Base-by-base conservation (phyloP, 2,113 vertebrate species). In the Chaetops frenatus region DNA sequence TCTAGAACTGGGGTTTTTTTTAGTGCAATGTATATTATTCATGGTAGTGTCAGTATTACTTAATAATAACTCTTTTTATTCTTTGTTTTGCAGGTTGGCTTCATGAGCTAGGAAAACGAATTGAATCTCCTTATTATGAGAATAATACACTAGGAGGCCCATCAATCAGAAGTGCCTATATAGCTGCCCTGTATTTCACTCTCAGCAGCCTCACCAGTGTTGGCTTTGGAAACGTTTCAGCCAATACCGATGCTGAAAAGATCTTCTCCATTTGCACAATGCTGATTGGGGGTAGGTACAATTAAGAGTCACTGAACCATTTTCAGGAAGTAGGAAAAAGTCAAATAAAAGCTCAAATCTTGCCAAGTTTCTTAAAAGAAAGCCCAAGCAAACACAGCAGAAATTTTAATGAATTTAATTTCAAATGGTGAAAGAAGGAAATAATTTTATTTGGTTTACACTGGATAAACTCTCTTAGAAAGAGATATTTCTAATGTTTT, bases 221-320 rank as follows among this genome's bases (percentile, higher is more conserved):
- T 86, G 99, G 99, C 15, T 99, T 99, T 57, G 99, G 99, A 89
- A 99, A 99, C 12, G 99, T 99, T 84, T 99, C 99, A 4, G 99
- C 99, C 92, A 99, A 99, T 86, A 99, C 99, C 0, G 99, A 99
- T 42, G 98, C 98, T 3, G 99, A 99, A 94, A 99, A 99, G 98
- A 99, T 99, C 90, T 99, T 99, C 97, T 99, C 99, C 67, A 99
- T 99, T 97, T 99, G 99, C 95, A 99, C 99, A 95, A 99, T 99
- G 99, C 97, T 99, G 57, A 99, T 99, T 60, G 99, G 99, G 83
- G 99, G 99, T 99, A 97, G 62, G 98, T 96, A 66, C 12, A 76
- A 22, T 16, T 73, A 47, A 45, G 8, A 7, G 47, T 9, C 9
- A 9, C 5, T 11, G 27, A 73, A 91, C 66, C 0, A 0, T 62